Evolutionary conservation across 2,113 vertebrate genomes (phyloP), one percentile per base, ranked within the genome.

Genomic region (Megaceryle torquata): DNA sequence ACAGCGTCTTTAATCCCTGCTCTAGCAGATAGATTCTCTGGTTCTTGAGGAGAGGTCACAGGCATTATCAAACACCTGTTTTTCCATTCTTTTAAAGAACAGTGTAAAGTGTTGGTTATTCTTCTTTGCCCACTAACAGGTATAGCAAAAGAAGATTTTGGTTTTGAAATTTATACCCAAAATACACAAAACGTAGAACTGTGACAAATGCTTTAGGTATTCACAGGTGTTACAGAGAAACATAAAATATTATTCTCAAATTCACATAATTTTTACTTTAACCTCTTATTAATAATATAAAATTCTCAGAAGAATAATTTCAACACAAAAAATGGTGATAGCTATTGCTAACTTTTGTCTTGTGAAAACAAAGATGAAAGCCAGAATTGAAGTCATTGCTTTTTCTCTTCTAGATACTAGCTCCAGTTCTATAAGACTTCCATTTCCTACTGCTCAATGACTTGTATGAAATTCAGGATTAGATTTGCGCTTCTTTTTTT

Each of bases 1-100:
- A 71, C 78, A 95, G 65, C 31, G 64, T 83, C 86, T 29, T 87
- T 97, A 92, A 97, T 95, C 95, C 53, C 91, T 2, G 8, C 56
- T 33, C 12, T 44, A 91, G 79, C 29, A 82, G 26, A 72, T 67
- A 25, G 2, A 6, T 63, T 77, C 56, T 93, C 72, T 88, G 44
- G 41, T 80, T 93, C 83, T 75, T 91, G 60, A 94, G 69, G 35
- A 79, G 44, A 93, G 64, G 71, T 89, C 81, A 89, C 53, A 53
- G 61, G 82, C 80, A 88, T 79, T 69, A 78, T 18, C 48, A 93
- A 65, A 78, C 74, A 39, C 56, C 29, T 70, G 14, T 31, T 95
- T 80, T 92, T 89, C 46, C 44, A 29, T 93, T 68, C 31, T 76
- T 83, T 64, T 53, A 31, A 82, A 79, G 37, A 76, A 28, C 12